Percentiles rank a stretch among this genome's conserved stretches.
Conservation (phyloP, 37 sponge, comb jelly and placozoan genomes). For the Diacarnus erythraeanus region DNA sequence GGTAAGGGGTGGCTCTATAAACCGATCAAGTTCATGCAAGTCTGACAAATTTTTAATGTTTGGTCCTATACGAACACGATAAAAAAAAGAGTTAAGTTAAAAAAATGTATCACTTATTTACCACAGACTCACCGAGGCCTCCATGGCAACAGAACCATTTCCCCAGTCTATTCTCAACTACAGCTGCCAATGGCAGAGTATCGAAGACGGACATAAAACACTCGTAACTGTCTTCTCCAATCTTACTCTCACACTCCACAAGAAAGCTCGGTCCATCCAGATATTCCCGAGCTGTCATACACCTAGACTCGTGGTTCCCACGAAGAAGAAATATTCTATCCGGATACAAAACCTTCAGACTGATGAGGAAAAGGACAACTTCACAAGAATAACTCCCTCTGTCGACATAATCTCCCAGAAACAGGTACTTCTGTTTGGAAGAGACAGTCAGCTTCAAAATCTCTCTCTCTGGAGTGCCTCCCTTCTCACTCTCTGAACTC, state of each 20-base stretch:
- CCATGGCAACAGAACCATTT: conserved; percentile 71
- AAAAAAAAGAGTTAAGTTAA: no score
- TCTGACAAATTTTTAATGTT: conserved; percentile 37
- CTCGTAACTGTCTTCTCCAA: conserved; percentile 41
- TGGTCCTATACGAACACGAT: no score
- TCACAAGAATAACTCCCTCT: conserved; percentile 65
- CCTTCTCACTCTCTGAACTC: not conserved
- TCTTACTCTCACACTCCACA: conserved; percentile 52
- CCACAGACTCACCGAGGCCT: conserved; percentile 60
- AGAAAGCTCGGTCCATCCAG: conserved; percentile 57
- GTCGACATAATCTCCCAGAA: conserved; percentile 86
- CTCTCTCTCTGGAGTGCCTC: not conserved
- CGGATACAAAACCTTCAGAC: conserved; percentile 65
- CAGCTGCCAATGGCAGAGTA: conserved; percentile 48
- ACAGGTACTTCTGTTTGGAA: conserved; percentile 51
- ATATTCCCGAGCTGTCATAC: conserved; percentile 63
- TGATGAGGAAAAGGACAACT: conserved; percentile 48
- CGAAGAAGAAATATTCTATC: conserved; percentile 50
- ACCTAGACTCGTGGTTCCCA: conserved; percentile 80
- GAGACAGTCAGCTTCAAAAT: conserved; percentile 6
- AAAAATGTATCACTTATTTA: no score
- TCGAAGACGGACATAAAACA: conserved; percentile 53
- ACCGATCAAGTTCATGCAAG: conserved; percentile 29
- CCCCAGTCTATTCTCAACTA: conserved; percentile 25
- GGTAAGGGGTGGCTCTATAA: conserved; percentile 56